Evolutionary conservation across 2,113 vertebrate species (phyloP).

Genomic region (Craseonycteris thonglongyai): DNA sequence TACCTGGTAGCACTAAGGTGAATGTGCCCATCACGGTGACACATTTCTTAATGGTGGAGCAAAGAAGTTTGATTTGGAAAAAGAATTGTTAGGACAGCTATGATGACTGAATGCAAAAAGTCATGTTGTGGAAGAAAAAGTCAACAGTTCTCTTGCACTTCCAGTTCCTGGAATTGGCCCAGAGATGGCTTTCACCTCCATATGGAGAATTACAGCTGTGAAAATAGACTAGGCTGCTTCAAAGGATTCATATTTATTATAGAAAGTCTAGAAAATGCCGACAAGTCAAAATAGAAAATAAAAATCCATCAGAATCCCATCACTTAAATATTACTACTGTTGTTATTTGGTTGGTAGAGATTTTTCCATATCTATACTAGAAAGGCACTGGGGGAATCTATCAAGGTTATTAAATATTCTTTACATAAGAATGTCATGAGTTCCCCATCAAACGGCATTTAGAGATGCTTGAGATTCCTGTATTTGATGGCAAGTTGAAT

Average conservation of each 20-base stretch:
- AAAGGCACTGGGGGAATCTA: background rate
- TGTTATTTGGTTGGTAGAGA: background rate
- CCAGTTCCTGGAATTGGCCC: background rate
- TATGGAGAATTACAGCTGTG: background rate
- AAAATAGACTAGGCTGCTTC: background rate
- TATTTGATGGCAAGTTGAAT: background rate
- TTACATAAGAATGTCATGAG: background rate
- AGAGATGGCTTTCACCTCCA: background rate
- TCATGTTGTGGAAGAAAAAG: background rate
- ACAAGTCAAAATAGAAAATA: slow-evolving; percentile 14
- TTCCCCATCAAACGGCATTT: background rate
- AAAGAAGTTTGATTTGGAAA: background rate
- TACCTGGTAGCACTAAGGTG: background rate
- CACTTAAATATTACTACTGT: background rate
- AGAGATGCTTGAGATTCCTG: background rate
- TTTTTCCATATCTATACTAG: background rate
- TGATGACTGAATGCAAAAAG: background rate
- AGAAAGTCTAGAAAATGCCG: background rate
- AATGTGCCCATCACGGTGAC: background rate
- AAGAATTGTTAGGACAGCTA: background rate
- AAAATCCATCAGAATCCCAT: background rate
- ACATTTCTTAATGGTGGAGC: rapidly evolving
- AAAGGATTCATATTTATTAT: background rate
- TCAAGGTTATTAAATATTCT: background rate
- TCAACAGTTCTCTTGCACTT: background rate